Evolutionary conservation across 2,888 invertebrate species (phyloP).

Genomic region (Anoncus sp.): DNA sequence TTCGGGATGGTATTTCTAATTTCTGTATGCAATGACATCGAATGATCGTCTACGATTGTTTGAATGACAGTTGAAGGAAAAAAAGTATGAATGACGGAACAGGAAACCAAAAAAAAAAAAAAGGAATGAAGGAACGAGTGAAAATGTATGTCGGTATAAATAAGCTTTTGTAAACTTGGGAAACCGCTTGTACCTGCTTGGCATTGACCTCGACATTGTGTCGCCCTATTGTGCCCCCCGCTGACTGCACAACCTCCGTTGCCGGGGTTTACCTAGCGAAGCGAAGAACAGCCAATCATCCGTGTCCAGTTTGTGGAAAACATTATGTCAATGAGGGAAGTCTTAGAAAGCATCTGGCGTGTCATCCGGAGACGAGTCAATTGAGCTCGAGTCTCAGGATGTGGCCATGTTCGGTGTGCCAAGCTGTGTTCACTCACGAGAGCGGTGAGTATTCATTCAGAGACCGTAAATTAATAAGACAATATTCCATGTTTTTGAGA

Average conservation of each 20-base stretch:
- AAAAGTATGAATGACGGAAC: neutral
- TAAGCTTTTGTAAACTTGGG: conserved; percentile 78
- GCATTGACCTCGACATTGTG: conserved; percentile 83
- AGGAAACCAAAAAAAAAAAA: neutral
- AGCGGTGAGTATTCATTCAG: conserved; percentile 89
- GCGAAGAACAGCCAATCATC: conserved; percentile 97
- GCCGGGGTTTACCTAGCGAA: conserved; percentile 92
- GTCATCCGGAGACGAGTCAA: conserved; percentile 96
- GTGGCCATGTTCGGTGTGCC: conserved; percentile 98
- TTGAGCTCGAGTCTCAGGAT: conserved; percentile 94
- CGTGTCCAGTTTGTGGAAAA: conserved; percentile 97
- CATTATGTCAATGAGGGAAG: conserved; percentile 98
- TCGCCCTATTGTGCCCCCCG: conserved; percentile 83
- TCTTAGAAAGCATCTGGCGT: conserved; percentile 95
- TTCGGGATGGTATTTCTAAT: neutral
- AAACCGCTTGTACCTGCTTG: conserved; percentile 82
- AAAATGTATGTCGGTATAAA: conserved; percentile 50
- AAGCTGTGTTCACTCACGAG: conserved; percentile 97
- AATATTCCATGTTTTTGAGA: no score
- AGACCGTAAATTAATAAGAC: no score
- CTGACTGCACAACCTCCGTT: conserved; percentile 83
- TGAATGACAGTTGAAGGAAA: neutral
- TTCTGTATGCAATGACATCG: neutral
- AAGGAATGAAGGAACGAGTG: conserved; percentile 33
- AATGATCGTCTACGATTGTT: conserved; percentile 7